Base-by-base conservation (phyloP, 1,140 invertebrate genomes). In the Araneus ventricosus region DNA sequence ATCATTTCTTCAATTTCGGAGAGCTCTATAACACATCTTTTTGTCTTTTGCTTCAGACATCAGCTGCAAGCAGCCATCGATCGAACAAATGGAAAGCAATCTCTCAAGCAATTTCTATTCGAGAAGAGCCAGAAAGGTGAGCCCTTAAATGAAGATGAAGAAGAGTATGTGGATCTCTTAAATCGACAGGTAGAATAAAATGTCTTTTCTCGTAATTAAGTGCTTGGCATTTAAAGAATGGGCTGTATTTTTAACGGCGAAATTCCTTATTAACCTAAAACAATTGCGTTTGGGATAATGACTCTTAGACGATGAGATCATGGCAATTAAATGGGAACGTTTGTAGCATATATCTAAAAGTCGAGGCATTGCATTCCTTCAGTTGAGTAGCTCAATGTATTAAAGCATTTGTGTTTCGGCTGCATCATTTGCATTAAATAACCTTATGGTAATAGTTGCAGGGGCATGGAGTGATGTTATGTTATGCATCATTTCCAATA, bases 81-180 rank as follows among this genome's bases (percentile, higher is more conserved):
- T 52, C n/a, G 10, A 27, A 90, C 79, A 59, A 75, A 86, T 34
- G 88, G 88, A 70, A 41, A 52, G 2, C 89, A 94, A 37, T 94
- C 94, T 4, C 95, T 95, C 8, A 95, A 95, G 92, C 94, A 95
- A 61, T 96, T 95, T 94, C 94, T 96, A 57, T 95, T 95, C 82
- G 95, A 95, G 87, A 95, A 95, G 94, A 94, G 94, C 34, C 94
- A 94, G 20, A 96, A 94, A 91, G 95, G 96, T 39, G 92, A 95
- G 34, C 79, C 94, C 27, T 94, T 96, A 90, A 94, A 95, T 2
- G 95, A 95, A 93, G 96, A 96, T 93, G 95, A 96, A 95, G 95
- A 96, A 87, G 96, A 96, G 82, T 96, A 96, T 88, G 89, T 96
- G 41, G 96, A 96, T 70, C 95, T 95, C 14, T 94, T 96, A 24